Evolutionary conservation across 1,140 invertebrate genomes (phyloP), one percentile per base, ranked within the genome.

Genomic region (Apis laboriosa): DNA sequence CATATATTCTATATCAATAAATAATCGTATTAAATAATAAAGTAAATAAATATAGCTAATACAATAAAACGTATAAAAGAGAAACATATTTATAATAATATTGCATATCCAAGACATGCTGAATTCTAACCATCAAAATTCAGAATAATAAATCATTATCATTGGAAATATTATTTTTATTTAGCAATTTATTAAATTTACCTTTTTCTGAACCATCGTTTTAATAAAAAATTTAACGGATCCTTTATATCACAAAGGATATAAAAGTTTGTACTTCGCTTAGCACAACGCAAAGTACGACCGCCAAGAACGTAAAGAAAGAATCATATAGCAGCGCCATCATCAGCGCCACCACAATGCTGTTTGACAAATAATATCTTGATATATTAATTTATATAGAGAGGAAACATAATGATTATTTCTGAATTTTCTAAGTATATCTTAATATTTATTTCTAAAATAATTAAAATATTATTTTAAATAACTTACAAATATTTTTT

Each of bases 131-230:
- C 53, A 21, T 43, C n/a, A 21, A 43, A 75, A 75, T 61, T 68
- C 8, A 60, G 43, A 34, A 9, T 15, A 58, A 28, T 66, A 51
- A 82, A 17, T 8, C 17, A 55, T 49, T 77, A 28, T 0, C 15
- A 28, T n/a, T 17, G 77, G 64, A 91, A 92, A 91, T 92, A 92
- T 89, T 84, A 11, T 15, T 73, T 43, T 71, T 68, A 53, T 51
- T 9, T 8, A 19, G 58, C 68, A 60, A 28, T 64, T 60, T 12
- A 75, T 12, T 60, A 63, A 58, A 49, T 84, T 90, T 90, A 93
- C 92, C 90, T 93, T 93, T 63, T 93, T 93, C 67, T 92, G 91
- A n/a, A 93, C 92, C 92, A 93, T 93, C 77, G 88, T 92, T 86
- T 28, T 64, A 71, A n/a, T 0, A 68, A 55, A 80, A 85, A 83